These are phyloP conservation scores for Puma concolor DNA, from an alignment of 2,113 vertebrate genomes.

Conservation along the genomic window DNA sequence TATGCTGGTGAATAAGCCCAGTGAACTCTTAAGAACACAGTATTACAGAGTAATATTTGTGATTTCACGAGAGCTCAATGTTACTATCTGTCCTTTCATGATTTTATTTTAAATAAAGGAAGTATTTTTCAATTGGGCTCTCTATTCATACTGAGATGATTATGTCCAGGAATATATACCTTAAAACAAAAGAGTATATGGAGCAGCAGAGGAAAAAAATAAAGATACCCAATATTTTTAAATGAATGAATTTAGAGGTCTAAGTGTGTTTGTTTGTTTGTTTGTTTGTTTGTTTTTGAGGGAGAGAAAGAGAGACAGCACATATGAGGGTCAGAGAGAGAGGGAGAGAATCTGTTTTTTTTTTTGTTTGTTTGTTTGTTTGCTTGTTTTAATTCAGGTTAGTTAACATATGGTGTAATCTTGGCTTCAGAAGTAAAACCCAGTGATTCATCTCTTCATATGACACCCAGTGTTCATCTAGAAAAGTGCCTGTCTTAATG, in stretches of 20 bases:
- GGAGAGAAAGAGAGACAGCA: no score
- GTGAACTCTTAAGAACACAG: not conserved
- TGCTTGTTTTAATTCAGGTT: no score
- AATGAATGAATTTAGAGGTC: not conserved
- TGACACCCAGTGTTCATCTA: no score
- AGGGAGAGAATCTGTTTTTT: no score
- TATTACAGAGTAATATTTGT: not conserved
- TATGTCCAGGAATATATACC: not conserved
- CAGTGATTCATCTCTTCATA: no score
- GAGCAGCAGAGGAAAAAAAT: not conserved
- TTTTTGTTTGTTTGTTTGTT: no score
- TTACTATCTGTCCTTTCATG: not conserved
- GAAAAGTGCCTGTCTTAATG: no score
- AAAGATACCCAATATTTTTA: no score
- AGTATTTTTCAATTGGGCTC: not conserved
- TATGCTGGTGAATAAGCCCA: not conserved
- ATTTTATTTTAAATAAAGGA: not conserved
- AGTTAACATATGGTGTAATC: no score
- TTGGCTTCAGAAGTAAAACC: no score
- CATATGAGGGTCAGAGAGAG: no score
- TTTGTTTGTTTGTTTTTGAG: no score
- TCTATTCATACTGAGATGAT: not conserved
- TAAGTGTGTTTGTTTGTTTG: not conserved
- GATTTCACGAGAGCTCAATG: not conserved
- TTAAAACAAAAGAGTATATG: not conserved